Conservation (phyloP, 2,113 vertebrate genomes). For the Litocranius walleri region DNA sequence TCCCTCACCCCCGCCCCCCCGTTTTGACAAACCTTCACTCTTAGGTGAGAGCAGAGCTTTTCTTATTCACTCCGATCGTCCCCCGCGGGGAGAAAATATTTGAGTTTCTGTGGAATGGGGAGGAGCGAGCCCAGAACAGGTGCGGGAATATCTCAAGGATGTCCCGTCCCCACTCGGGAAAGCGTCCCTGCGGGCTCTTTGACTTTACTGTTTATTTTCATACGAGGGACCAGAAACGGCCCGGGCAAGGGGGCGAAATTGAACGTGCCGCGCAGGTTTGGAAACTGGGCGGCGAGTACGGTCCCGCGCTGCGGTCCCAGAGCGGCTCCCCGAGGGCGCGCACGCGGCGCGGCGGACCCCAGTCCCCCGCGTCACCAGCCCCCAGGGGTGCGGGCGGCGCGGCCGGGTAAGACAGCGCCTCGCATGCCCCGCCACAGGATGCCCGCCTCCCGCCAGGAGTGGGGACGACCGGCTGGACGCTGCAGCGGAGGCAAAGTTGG, state of each 20-base stretch:
- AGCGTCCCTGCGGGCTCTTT: neutral
- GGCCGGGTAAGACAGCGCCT: neutral
- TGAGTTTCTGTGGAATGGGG: neutral
- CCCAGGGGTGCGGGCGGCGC: neutral
- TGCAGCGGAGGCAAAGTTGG: slow-evolving; percentile 31
- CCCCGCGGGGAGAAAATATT: neutral
- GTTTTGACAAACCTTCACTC: neutral
- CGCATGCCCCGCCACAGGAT: neutral
- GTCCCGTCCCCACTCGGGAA: neutral
- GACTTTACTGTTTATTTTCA: neutral
- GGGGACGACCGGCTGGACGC: neutral
- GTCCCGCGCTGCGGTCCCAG: fast-evolving
- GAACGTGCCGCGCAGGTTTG: neutral
- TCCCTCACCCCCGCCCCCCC: neutral
- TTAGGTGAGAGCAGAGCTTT: neutral
- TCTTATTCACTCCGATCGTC: neutral
- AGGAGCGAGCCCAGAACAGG: slow-evolving; percentile 61
- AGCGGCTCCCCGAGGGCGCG: neutral
- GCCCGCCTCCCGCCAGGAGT: neutral
- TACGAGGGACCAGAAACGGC: neutral
- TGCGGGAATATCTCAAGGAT: slow-evolving; percentile 17
- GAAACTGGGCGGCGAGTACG: neutral
- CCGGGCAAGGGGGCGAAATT: neutral
- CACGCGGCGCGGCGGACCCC: neutral
- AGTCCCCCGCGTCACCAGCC: neutral